Evolutionary conservation across 2,797 vertebrate species (phyloP), one percentile per base, ranked within the genome.

Genomic region (Capromys pilorides): DNA sequence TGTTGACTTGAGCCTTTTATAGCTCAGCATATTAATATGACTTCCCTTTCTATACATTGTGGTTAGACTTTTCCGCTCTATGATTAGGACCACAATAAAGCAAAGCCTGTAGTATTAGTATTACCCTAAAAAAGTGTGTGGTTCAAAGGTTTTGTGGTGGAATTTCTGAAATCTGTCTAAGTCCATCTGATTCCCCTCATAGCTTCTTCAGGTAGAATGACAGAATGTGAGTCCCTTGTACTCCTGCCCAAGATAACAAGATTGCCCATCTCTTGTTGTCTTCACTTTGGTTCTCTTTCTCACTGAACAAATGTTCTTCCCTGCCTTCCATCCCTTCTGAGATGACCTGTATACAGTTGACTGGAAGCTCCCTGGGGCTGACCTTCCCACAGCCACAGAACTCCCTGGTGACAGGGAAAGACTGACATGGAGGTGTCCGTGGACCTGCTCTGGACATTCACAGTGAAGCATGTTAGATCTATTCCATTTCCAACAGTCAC

Each of bases 391-490:
- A 3, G 78, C 69, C 54, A 61, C 69, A 14, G 8, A 61, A 39
- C 33, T n/a, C 69, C 36, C 57, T 22, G 49, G 41, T 36, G 8
- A 10, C 45, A 19, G 36, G 24, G 61, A 24, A 82, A 22, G 24
- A 21, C 0, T 24, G 59, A 24, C 31, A 12, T 0, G 13, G 2
- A 75, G 18, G 21, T 19, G 21, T 61, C 64, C 11, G 6, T 28
- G 54, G 62, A 28, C 22, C 8, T 16, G 41, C 10, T 54, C 22
- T 66, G 45, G 16, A 26, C 3, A 9, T 24, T 10, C 31, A 71
- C 36, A 7, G 78, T 8, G 4, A 87, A 41, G 61, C 2, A 16
- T 36, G 16, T 49, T 39, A 14, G 78, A 33, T 33, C 39, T 24
- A 61, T 14, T 49, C 9, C 24, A 61, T 39, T 61, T 22, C 33